Base-by-base conservation (phyloP, 2,797 vertebrate genomes). In the Danio jaintianensis region DNA sequence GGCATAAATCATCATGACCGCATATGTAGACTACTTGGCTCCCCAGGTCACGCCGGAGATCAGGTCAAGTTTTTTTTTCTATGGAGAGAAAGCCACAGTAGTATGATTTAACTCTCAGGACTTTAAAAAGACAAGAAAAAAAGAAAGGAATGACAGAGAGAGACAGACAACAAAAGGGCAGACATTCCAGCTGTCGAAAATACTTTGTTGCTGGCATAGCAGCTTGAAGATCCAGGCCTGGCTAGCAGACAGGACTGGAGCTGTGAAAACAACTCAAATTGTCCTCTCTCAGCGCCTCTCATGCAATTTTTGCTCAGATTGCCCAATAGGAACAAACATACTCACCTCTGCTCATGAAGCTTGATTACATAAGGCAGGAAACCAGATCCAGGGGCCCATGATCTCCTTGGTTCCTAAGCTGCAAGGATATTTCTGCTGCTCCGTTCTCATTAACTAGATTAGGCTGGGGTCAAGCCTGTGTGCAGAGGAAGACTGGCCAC, bases 101-200 rank as follows among this genome's bases (percentile, higher is more conserved):
- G 15, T 36, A 12, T 68, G 10, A 59, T 53, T 50, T 61, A 59
- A 61, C 43, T 38, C 18, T 73, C 7, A 38, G 72, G 40, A 56
- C n/a, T 56, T n/a, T 42, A 42, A 0, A 58, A 71, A 42, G 13
- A 73, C 18, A 29, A 40, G 38, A 64, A 7, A 69, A 29, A 59
- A 6, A 48, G 29, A n/a, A 38, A 59, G 53, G 42, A 45, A n/a
- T 58, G 20, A 69, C 11, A 58, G 55, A 47, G 43, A 50, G 36
- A 43, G 59, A 73, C 0, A 10, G 20, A 68, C 42, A 79, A 61
- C 75, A 67, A 66, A 78, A 73, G 69, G 61, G 45, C 52, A 59
- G 75, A 82, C 75, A 82, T 82, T 82, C 81, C 81, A 78, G 70
- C 81, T 79, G 75, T 62, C 53, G 1, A 53, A 40, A 58, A 43